Base-by-base conservation (phyloP, 2,113 vertebrate species). In the Ciconia stormi region DNA sequence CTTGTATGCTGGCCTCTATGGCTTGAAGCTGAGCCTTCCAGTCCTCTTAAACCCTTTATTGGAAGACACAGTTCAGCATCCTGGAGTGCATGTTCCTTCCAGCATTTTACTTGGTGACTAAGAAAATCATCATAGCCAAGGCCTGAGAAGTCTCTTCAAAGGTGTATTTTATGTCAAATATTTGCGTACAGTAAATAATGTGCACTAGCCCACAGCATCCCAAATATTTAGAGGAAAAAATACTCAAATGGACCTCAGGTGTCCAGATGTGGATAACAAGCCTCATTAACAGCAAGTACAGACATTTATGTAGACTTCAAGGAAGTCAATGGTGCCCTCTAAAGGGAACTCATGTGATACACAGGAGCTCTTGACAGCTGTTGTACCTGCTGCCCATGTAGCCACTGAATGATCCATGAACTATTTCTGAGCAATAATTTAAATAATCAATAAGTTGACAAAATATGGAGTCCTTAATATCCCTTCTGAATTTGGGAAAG, bases 251-350 rank as follows among this genome's bases (percentile, higher is more conserved):
- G 20, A 73, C 11, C 49, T 71, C 65, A 47, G 55, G 22, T 30
- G 40, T 18, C 72, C 76, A 82, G 32, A 27, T 16, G 44, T n/a
- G 53, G 34, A 5, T 47, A 74, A 55, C 7, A 46, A 91, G 25
- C 11, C 52, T 71, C 56, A 10, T 32, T 9, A 89, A 22, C 59
- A 88, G 47, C 30, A 49, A 58, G 66, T 44, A 34, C 47, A 66
- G 66, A 36, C 69, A 32, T 66, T 67, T 55, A 38, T 1, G 18
- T 81, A 29, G 71, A 86, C 70, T 96, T 97, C 93, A 82, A 69
- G 83, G 97, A 95, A 97, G 96, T 93, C 97, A 98, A 98, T 93
- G 96, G 98, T 98, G 98, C 98, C 98, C 98, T 98, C 98, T 98
- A 98, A 98, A 98, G 98, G 98, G 98, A 97, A 87, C 71, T 72